A percentile compares a stretch with the other conserved stretches of the same genome.
Evolutionary conservation across 2,888 invertebrate species (phyloP).

Genomic region (Alcis repandata): DNA sequence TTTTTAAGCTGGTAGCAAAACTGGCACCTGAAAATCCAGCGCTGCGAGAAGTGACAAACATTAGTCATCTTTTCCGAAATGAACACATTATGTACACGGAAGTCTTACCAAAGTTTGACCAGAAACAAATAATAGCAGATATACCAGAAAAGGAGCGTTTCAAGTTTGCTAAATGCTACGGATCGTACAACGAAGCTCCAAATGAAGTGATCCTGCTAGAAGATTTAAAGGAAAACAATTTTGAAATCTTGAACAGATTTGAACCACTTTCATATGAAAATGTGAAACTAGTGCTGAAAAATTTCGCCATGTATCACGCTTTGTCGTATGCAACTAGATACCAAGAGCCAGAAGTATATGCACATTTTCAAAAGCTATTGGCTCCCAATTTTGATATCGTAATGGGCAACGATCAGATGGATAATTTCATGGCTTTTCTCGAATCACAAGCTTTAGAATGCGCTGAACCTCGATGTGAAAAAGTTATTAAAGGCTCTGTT

Average conservation of each 20-base stretch:
- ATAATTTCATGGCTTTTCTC: neutral
- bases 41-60: neutral
- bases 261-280: neutral
- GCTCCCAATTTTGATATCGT: neutral
- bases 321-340: constrained; percentile 57
- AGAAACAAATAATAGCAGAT: neutral
- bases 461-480: neutral
- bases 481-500: neutral
- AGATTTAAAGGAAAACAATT: neutral
- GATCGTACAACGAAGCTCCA: neutral
- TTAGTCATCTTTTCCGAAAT: neutral
- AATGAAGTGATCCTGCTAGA: constrained; percentile 2
- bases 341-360: constrained; percentile 2
- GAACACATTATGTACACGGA: neutral
- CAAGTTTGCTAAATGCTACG: neutral
- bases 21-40: constrained; percentile 51
- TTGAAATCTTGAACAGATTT: neutral
- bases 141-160: neutral
- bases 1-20: constrained; percentile 62
- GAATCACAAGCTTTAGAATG: neutral
- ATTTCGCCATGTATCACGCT: constrained; percentile 56
- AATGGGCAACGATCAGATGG: neutral
- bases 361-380: neutral
- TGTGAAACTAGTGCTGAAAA: neutral
- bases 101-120: neutral